A percentile compares a stretch with the other conserved stretches of the same genome.
Evolutionary conservation across 2,113 vertebrate genomes (phyloP).

Genomic region (Scopus umbretta): DNA sequence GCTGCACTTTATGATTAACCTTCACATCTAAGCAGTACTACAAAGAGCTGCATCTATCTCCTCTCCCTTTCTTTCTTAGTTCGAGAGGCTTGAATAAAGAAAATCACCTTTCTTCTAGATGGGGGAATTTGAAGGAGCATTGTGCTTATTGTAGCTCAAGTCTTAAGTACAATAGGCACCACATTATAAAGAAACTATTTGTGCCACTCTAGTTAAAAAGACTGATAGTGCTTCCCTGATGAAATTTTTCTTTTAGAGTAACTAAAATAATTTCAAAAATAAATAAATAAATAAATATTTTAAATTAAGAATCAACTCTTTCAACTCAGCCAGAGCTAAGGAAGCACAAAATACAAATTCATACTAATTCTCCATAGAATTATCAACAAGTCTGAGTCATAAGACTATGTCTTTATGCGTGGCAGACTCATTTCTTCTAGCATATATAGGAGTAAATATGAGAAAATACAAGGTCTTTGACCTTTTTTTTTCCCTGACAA

Average conservation of each 20-base stretch:
- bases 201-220: neutral
- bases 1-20: slow-evolving; percentile 54
- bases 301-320: neutral
- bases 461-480: neutral
- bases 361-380: neutral
- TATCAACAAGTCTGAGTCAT: neutral
- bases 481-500: neutral
- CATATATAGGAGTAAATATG: neutral
- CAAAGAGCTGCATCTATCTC: slow-evolving; percentile 41
- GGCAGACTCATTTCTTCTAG: neutral
- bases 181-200: neutral
- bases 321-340: neutral
- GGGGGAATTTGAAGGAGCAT: slow-evolving; percentile 16
- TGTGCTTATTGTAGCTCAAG: slow-evolving; percentile 36
- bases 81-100: slow-evolving; percentile 14
- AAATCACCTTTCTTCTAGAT: slow-evolving; percentile 14
- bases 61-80: slow-evolving; percentile 4
- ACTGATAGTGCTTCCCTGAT: neutral
- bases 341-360: neutral
- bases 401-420: neutral
- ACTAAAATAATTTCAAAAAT: neutral
- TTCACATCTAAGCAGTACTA: neutral
- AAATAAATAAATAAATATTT: neutral
- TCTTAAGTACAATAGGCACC: neutral
- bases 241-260: neutral